Conservation (phyloP, 2,113 vertebrate species). For the Sphyrna mokarran region DNA sequence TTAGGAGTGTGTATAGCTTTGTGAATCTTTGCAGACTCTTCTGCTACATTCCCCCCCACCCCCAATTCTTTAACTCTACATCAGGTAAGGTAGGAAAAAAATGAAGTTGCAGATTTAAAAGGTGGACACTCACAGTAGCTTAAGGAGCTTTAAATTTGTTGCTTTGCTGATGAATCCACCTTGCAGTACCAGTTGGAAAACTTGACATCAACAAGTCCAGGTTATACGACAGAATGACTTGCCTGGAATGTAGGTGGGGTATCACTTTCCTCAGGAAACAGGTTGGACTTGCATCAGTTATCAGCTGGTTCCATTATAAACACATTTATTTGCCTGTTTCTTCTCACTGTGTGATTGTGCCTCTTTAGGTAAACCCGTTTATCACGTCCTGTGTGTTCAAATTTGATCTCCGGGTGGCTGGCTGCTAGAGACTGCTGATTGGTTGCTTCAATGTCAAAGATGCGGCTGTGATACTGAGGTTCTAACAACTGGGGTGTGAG, state of each 20-base stretch:
- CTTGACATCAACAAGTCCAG: not conserved
- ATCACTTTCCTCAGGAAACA: constrained; percentile 16
- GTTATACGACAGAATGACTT: not conserved
- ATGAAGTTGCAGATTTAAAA: not conserved
- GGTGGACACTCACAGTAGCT: not conserved
- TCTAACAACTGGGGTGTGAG: not conserved
- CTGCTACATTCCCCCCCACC: too few species aligned
- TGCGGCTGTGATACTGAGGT: not conserved
- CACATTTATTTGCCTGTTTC: not conserved
- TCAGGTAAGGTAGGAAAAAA: not conserved
- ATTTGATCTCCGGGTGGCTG: not conserved
- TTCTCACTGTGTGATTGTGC: not conserved
- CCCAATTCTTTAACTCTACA: not conserved
- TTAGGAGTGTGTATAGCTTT: not conserved
- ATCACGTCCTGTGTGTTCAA: not conserved
- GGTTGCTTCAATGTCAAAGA: not conserved
- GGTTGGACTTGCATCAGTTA: not conserved
- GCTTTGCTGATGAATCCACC: not conserved
- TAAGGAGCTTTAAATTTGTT: not conserved
- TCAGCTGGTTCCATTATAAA: not conserved
- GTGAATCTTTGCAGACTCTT: not conserved
- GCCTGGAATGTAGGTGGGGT: constrained; percentile 19
- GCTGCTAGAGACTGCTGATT: not conserved
- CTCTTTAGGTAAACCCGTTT: not conserved
- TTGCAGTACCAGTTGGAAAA: not conserved